Evolutionary conservation across 2,888 invertebrate species (phyloP).

Genomic region (Oscheius sp.): DNA sequence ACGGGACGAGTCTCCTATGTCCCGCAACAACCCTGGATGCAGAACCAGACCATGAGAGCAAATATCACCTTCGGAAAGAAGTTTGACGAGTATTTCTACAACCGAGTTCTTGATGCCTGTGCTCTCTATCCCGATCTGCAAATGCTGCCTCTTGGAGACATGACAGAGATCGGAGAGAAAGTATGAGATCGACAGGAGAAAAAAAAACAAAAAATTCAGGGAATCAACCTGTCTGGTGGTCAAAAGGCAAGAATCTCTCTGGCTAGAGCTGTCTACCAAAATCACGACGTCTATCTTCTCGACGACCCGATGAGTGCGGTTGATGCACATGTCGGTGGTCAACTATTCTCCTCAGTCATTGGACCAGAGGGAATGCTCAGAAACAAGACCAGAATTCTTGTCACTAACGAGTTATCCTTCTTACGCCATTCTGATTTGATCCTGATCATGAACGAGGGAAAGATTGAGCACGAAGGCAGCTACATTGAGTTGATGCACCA

Average conservation of each 20-base stretch:
- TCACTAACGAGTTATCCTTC: conserved; percentile 94
- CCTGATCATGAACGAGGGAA: conserved; percentile 82
- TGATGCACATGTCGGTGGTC: conserved; percentile 95
- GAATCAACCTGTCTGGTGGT: conserved; percentile 72
- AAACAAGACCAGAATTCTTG: conserved; percentile 86
- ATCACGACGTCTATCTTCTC: conserved; percentile 89
- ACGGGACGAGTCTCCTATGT: conserved; percentile 83
- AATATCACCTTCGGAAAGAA: conserved; percentile 85
- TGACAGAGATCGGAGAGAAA: conserved; percentile 72
- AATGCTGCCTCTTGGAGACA: conserved; percentile 65
- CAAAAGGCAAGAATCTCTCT: conserved; percentile 83
- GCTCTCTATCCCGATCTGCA: conserved; percentile 66
- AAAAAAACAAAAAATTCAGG: conserved; percentile 42
- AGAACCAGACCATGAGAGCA: conserved; percentile 91
- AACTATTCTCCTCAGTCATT: conserved; percentile 68
- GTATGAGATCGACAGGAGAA: conserved; percentile 35
- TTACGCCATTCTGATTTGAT: conserved; percentile 91
- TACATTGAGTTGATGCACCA: conserved; percentile 67
- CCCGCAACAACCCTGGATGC: conserved; percentile 97
- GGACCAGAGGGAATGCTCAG: conserved; percentile 72
- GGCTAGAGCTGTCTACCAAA: conserved; percentile 89
- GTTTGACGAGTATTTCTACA: conserved; percentile 70
- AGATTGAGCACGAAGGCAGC: conserved; percentile 64
- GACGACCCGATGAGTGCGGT: conserved; percentile 96
- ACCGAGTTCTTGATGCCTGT: conserved; percentile 69